Percentiles rank a stretch among this genome's conserved stretches.
These are phyloP conservation scores for Drosophila pruinosa DNA, from an alignment of 1,140 invertebrate genomes.

Conservation along the genomic window DNA sequence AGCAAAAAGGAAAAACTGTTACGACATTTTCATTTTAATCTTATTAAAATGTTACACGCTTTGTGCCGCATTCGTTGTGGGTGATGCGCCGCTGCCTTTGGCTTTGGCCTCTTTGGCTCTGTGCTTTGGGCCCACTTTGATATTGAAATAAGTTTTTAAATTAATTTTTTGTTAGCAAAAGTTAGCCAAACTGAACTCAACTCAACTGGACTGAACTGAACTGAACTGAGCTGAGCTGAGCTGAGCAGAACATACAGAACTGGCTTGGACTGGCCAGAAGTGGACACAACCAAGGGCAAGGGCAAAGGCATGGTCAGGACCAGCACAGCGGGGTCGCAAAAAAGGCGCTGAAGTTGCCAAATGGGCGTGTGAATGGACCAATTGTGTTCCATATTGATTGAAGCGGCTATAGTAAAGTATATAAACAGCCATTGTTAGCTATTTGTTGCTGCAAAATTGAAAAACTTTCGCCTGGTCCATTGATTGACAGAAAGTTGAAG, in stretches of 20 bases:
- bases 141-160: conserved; percentile 81
- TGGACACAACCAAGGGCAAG: neutral
- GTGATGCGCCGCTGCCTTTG: neutral
- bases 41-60: conserved; percentile 77
- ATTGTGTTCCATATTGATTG: conserved; percentile 77
- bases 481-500: conserved; percentile 49
- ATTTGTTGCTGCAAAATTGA: conserved; percentile 79
- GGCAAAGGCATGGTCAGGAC: neutral
- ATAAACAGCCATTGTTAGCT: conserved; percentile 72
- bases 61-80: conserved; percentile 21
- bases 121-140: conserved; percentile 55
- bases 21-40: conserved; percentile 80
- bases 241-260: neutral
- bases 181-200: conserved; percentile 58
- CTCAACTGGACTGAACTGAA: conserved; percentile 30
- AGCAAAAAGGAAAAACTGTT: conserved; percentile 54
- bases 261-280: neutral
- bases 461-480: conserved; percentile 60
- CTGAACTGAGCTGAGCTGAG: conserved; percentile 3
- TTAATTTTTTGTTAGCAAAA: conserved; percentile 79
- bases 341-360: conserved; percentile 26
- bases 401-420: conserved; percentile 47
- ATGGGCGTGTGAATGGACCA: conserved; percentile 79
- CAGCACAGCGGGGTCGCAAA: neutral
- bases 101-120: neutral